These are phyloP conservation scores for Stenotaenia linearis DNA, from an alignment of 2,888 invertebrate genomes.

Conservation along the genomic window DNA sequence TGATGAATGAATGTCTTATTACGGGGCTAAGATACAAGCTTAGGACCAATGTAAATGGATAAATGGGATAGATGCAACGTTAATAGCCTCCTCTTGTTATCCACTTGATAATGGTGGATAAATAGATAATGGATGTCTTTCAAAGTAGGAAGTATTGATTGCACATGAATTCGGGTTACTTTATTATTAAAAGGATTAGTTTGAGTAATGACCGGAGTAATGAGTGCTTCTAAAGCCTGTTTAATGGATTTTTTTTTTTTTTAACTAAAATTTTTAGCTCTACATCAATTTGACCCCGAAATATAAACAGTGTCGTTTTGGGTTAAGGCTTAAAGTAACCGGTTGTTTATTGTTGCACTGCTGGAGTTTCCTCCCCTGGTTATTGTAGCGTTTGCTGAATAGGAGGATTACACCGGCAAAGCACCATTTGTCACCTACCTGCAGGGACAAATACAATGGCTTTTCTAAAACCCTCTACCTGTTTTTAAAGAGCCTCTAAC, in stretches of 20 bases:
- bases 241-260: background rate
- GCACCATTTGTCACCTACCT: constrained; percentile 26
- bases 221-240: background rate
- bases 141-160: background rate
- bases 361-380: background rate
- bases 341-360: constrained; percentile 11
- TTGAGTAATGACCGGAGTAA: background rate
- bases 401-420: constrained; percentile 24
- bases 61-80: background rate
- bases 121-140: constrained; percentile 10
- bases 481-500: background rate
- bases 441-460: constrained; percentile 20
- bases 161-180: background rate
- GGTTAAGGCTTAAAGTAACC: constrained; percentile 1
- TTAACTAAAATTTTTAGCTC: background rate
- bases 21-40: background rate
- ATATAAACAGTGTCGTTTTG: constrained; percentile 3
- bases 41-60: background rate
- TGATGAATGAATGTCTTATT: background rate
- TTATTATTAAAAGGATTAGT: background rate
- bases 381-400: background rate
- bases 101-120: constrained; percentile 12
- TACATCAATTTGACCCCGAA: background rate
- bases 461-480: constrained; percentile 3
- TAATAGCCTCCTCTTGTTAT: background rate